Base-by-base conservation (phyloP, 2,888 invertebrate genomes). In the Eupithecia abbreviata region DNA sequence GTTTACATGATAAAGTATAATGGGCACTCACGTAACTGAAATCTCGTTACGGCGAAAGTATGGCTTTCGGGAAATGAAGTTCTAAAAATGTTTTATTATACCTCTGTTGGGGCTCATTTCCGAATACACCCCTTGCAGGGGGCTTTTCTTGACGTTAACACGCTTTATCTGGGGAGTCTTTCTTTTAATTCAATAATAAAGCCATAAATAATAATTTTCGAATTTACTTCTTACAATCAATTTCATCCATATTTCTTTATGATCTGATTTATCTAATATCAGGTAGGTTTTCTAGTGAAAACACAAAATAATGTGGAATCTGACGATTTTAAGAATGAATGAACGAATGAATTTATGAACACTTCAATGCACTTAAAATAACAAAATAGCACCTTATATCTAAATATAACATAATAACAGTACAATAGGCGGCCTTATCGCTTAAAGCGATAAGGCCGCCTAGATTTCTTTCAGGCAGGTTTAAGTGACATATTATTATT, bases 1-100 rank as follows among this genome's bases (percentile, higher is more conserved):
- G 62, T 62, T 62, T 30, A 62, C 30, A 62, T 18, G 62, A 62
- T 62, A 62, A 62, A 30, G 18, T n/a, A 43, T 47, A 68, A 30
- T 30, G 68, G 18, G 13, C 47, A 68, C 55, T 72, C 73, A 67
- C 58, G 74, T 70, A 69, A 55, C 68, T 55, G 9, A 30, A 74
- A 70, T 62, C 69, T 74, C 70, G 70, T 74, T 74, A 74, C 73
- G 51, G 65, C 65, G 15, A 42, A 72, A 66, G 47, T 66, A 73
- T 43, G 69, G 62, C 62, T 74, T 42, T 65, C 70, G 13, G 62
- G 70, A 65, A 74, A 74, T 70, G 70, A 68, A 74, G 74, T 49
- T 74, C 47, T 74, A 69, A 74, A 74, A 70, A 70, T 74, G 70
- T 70, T 74, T 70, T 70, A 74, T 74, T 47, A 62, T 45, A 45